Percentiles rank a stretch among this genome's conserved stretches.
These are phyloP conservation scores for Teleogryllus oceanicus DNA, from an alignment of 2,888 invertebrate species.

Conservation along the genomic window DNA sequence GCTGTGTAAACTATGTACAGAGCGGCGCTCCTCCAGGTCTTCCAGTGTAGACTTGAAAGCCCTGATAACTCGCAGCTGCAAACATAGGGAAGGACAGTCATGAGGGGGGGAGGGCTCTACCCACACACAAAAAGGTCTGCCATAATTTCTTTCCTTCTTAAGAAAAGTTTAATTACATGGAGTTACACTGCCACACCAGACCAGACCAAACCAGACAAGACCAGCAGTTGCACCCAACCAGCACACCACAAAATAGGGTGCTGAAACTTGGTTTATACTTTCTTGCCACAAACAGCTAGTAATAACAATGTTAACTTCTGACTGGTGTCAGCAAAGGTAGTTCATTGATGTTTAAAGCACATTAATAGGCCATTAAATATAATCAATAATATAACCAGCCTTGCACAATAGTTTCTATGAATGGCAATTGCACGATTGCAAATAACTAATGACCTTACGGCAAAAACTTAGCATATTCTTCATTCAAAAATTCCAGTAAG, in stretches of 20 bases:
- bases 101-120: slow-evolving; percentile 39
- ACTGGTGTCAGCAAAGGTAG: slow-evolving; percentile 18
- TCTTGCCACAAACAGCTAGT: not conserved
- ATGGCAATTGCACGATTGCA: no score
- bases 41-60: slow-evolving; percentile 99
- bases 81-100: slow-evolving; percentile 60
- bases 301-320: not conserved
- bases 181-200: slow-evolving; percentile 23
- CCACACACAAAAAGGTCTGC: slow-evolving; percentile 36
- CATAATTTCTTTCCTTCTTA: slow-evolving; percentile 33
- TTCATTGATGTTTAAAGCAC: not conserved
- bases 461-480: no score
- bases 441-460: no score
- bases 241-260: slow-evolving; percentile 11
- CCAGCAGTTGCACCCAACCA: slow-evolving; percentile 20
- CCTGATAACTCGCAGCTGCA: slow-evolving; percentile 99
- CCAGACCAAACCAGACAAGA: slow-evolving; percentile 22
- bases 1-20: slow-evolving; percentile 94
- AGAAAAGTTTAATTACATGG: slow-evolving; percentile 12
- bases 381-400: no score
- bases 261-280: not conserved
- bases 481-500: no score
- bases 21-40: slow-evolving; percentile 98
- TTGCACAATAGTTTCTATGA: no score
- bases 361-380: not conserved